Conservation (phyloP, 2,797 vertebrate species). For the Avahi laniger region DNA sequence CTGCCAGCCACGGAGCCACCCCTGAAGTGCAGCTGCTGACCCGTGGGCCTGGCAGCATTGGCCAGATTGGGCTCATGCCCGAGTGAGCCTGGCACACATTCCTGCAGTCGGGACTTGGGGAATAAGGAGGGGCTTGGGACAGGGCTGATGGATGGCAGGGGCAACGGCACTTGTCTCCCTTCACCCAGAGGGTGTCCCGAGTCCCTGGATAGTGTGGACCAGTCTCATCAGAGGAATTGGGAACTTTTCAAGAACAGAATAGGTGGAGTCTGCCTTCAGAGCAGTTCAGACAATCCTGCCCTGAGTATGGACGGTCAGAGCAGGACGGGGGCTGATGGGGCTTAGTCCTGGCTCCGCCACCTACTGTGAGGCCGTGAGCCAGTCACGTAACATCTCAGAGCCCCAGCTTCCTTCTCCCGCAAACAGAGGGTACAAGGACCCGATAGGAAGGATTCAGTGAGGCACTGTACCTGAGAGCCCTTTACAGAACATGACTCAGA, state of each 20-base stretch:
- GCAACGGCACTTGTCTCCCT: fast-evolving
- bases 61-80: background rate
- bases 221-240: background rate
- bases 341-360: background rate
- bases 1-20: background rate
- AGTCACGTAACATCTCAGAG: background rate
- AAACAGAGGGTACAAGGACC: background rate
- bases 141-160: background rate
- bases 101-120: background rate
- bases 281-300: background rate
- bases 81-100: background rate
- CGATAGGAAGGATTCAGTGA: background rate
- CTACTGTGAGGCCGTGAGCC: background rate
- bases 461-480: background rate
- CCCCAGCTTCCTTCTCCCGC: background rate
- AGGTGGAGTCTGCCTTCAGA: background rate
- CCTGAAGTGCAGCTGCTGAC: background rate
- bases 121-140: background rate
- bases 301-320: background rate
- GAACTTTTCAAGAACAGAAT: background rate
- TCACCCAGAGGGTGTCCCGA: background rate
- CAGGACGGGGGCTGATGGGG: background rate
- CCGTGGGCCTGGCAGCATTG: background rate
- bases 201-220: background rate
- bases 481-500: background rate